phyloP scores from a whole-genome alignment of 2,888 invertebrate species.

The Ditylenchus weischeri region DNA sequence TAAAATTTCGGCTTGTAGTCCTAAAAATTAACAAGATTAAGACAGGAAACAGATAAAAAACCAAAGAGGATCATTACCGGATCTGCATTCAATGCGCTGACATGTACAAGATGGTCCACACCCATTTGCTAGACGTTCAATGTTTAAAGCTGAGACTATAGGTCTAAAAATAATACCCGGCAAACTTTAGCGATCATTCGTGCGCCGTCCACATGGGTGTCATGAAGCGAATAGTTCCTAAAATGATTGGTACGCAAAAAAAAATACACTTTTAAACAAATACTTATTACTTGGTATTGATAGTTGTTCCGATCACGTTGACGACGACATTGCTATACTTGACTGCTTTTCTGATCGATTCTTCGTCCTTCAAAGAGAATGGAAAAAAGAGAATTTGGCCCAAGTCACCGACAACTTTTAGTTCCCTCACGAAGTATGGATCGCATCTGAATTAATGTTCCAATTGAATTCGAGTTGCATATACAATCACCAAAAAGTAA shows the following conservation, averaged over 20 bases:
- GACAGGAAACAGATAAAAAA: too few species aligned
- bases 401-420: conserved; percentile 85
- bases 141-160: conserved; percentile 62
- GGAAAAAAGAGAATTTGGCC: conserved; percentile 66
- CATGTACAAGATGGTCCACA: conserved; percentile 85
- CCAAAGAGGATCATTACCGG: conserved; percentile 63
- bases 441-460: conserved; percentile 65
- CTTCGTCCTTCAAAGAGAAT: conserved; percentile 79
- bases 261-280: too few species aligned
- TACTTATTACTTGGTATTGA: conserved; percentile 72
- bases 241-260: conserved; percentile 16
- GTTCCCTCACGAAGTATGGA: conserved; percentile 72
- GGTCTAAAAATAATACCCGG: conserved; percentile 36
- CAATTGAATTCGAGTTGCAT: too few species aligned
- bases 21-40: too few species aligned
- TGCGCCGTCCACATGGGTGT: conserved; percentile 83
- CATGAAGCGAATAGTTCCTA: conserved; percentile 76
- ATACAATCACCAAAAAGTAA: too few species aligned
- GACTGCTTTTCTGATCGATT: conserved; percentile 71
- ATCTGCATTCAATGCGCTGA: conserved; percentile 80
- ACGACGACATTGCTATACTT: conserved; percentile 94
- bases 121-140: conserved; percentile 84
- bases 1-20: conserved; percentile 5
- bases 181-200: conserved; percentile 75
- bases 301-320: conserved; percentile 85